Base-by-base conservation (phyloP, 2,888 invertebrate species). In the Blera fallax region DNA sequence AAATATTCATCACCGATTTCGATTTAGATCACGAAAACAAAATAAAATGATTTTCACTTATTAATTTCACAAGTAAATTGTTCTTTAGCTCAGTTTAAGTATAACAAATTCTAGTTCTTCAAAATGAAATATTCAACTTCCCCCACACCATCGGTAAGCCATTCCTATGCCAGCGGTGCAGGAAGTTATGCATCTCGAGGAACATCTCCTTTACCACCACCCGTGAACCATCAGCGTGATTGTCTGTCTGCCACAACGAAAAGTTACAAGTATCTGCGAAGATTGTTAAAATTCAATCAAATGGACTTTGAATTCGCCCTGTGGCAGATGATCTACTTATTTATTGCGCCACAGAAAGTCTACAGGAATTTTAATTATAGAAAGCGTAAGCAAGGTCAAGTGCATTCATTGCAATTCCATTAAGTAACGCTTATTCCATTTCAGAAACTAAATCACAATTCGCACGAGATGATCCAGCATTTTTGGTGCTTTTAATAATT, bases 231-330 rank as follows among this genome's bases (percentile, higher is more conserved):
- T 89, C 95, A 95, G 89, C 94, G 94, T 56, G 95, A 95, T 88
- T 95, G 95, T 89, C 95, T 96, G 89, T 96, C 96, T 77, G 98
- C 98, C 1, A 96, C 97, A 48, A 95, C 96, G 50, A 98, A 98
- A 93, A 94, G 96, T 85, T 97, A 96, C 92, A 96, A 96, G 93
- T 98, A 98, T 92, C 93, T 98, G 65, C 93, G 97, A 88, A 94
- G 97, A 90, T 93, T 98, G 80, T 94, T 97, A 80, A 97, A 97
- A 92, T 98, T 98, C 90, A 95, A 97, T 90, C 99, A 99, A 93
- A 99, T 99, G 99, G 99, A 99, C 93, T 99, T 99, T 93, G 98
- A 99, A 91, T 99, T 98, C 93, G 99, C 99, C 0, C 93, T 96
- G n/a, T 99, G 99, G 99, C 99, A 99, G 94, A 99, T 99, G 98